A percentile compares a stretch with the other conserved stretches of the same genome.
phyloP scores from a whole-genome alignment of 2,797 vertebrate genomes.

The Melopsittacus undulatus region DNA sequence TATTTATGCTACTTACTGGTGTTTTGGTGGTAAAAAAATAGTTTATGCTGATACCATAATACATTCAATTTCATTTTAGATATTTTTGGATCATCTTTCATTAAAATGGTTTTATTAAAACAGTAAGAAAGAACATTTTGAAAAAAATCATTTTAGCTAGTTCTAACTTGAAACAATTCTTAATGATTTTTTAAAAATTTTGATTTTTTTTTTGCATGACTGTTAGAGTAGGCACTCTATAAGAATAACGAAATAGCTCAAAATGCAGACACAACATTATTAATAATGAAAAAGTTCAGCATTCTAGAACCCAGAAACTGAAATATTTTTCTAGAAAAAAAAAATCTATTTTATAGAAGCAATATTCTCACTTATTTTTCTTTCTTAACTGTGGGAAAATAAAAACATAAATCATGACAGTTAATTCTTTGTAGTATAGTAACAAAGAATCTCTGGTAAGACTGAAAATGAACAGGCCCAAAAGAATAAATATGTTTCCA shows the following conservation, averaged over 20 bases:
- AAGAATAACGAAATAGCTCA: neutral
- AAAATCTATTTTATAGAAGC: neutral
- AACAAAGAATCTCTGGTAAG: neutral
- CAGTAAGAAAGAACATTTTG: neutral
- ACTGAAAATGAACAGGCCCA: neutral
- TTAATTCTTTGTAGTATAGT: neutral
- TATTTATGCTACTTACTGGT: neutral
- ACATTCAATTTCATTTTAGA: neutral
- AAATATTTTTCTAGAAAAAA: neutral
- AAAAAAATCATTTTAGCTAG: neutral
- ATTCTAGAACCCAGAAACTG: neutral
- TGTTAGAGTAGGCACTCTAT: neutral
- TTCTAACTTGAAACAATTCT: neutral
- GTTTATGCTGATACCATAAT: neutral
- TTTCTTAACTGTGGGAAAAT: neutral
- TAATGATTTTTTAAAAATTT: neutral
- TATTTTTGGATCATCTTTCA: neutral
- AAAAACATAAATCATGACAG: neutral
- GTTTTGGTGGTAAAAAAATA: neutral
- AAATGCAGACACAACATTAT: neutral
- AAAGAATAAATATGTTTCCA: neutral
- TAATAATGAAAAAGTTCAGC: neutral
- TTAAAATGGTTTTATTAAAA: neutral
- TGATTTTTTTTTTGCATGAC: neutral
- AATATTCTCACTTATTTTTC: neutral